A percentile compares a stretch with the other conserved stretches of the same genome.
phyloP scores from a whole-genome alignment of 2,797 vertebrate genomes.

The Gambusia yucatana region DNA sequence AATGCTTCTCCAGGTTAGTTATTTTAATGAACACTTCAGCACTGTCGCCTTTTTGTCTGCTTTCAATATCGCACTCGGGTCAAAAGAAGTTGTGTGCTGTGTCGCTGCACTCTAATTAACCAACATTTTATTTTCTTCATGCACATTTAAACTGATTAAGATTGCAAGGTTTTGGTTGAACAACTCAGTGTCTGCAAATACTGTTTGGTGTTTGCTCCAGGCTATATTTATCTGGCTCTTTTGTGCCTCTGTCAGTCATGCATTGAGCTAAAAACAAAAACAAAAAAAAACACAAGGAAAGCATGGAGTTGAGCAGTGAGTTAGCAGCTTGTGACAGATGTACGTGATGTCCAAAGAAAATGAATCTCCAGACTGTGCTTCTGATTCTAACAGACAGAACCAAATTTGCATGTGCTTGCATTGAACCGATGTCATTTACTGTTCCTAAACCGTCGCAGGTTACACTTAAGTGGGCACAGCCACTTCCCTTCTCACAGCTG shows the following conservation, averaged over 20 bases:
- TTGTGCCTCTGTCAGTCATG: conserved; percentile 39
- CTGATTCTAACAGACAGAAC: not conserved
- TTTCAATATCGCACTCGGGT: conserved; percentile 33
- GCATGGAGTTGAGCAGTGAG: conserved; percentile 46
- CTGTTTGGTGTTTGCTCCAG: conserved; percentile 1
- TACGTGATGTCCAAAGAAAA: conserved; percentile 37
- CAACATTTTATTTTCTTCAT: not conserved
- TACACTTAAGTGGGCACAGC: conserved; percentile 27
- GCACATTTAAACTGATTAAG: not conserved
- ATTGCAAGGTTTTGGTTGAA: not conserved
- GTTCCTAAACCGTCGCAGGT: conserved; percentile 13
- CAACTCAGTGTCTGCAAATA: not conserved
- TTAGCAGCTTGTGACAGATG: conserved; percentile 46
- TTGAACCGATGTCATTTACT: not conserved
- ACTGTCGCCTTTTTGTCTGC: conserved; percentile 57
- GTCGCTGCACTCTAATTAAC: conserved; percentile 1
- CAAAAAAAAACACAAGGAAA: conserved; percentile 39
- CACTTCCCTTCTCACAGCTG: conserved; percentile 28
- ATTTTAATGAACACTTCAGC: conserved; percentile 67
- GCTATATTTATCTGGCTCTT: conserved; percentile 26
- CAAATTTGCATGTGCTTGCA: conserved; percentile 11
- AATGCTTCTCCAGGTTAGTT: conserved; percentile 51
- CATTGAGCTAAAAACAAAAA: conserved; percentile 22
- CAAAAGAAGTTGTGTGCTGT: conserved; percentile 26
- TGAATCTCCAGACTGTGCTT: conserved; percentile 19